phyloP scores from a whole-genome alignment of 2,888 invertebrate genomes.

The Cremastobaeus sp. region DNA sequence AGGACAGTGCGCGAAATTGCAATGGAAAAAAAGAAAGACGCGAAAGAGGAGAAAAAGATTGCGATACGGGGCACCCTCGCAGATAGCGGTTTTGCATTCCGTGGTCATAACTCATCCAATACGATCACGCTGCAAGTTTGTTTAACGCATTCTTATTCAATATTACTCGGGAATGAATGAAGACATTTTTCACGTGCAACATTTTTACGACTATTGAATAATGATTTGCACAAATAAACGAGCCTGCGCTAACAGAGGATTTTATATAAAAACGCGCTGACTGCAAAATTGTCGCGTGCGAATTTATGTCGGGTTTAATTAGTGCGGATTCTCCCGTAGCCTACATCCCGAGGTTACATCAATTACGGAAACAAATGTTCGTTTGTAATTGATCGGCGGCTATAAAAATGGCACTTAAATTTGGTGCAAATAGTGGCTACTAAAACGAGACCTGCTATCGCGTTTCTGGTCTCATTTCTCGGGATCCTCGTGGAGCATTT shows the following conservation, averaged over 20 bases:
- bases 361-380: too few species aligned
- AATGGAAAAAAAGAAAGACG: conserved; percentile 25
- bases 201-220: conserved; percentile 36
- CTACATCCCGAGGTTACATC: not conserved
- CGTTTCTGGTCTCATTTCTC: not conserved
- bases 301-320: not conserved
- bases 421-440: conserved; percentile 66
- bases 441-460: conserved; percentile 10
- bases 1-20: conserved; percentile 42
- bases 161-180: conserved; percentile 38
- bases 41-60: conserved; percentile 18
- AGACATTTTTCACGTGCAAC: conserved; percentile 45
- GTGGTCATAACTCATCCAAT: conserved; percentile 37
- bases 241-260: too few species aligned
- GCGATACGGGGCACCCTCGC: conserved; percentile 43
- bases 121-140: conserved; percentile 44
- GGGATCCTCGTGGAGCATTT: conserved; percentile 17
- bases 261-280: too few species aligned
- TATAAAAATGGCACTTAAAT: conserved; percentile 70
- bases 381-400: conserved; percentile 49
- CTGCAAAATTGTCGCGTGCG: not conserved
- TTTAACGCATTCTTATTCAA: conserved; percentile 56
- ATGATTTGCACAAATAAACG: conserved; percentile 20
- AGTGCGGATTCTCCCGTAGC: not conserved
- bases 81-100: conserved; percentile 38